Conservation (phyloP, 1,140 invertebrate genomes). For the Scaptomyza hsui region DNA sequence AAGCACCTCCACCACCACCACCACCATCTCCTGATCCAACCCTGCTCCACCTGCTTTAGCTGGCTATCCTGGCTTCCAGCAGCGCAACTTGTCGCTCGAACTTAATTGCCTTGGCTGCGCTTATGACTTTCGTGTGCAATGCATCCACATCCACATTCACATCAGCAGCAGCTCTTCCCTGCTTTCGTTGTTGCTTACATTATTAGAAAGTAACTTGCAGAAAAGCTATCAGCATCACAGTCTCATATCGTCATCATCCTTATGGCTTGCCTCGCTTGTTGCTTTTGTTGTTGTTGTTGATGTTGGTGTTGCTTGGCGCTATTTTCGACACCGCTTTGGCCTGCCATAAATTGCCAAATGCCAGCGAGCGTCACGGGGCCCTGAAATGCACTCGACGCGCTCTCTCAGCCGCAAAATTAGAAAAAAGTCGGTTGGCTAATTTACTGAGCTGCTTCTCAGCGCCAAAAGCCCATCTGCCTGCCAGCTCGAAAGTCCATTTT, state of each 20-base stretch:
- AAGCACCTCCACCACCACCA: not conserved
- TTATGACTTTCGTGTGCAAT: slow-evolving; percentile 82
- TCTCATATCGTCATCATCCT: slow-evolving; percentile 49
- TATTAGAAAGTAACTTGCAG: slow-evolving; percentile 79
- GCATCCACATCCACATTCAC: slow-evolving; percentile 58
- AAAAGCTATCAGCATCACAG: slow-evolving; percentile 68
- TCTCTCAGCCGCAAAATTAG: slow-evolving; percentile 57
- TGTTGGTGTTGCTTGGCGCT: slow-evolving; percentile 61
- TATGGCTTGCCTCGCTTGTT: slow-evolving; percentile 23
- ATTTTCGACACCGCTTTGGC: slow-evolving; percentile 75
- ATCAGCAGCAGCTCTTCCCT: slow-evolving; percentile 20
- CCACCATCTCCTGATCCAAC: slow-evolving; percentile 15
- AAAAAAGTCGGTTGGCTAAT: slow-evolving; percentile 63
- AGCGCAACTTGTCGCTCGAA: slow-evolving; percentile 80
- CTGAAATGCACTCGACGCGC: slow-evolving; percentile 63
- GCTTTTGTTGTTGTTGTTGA: no score
- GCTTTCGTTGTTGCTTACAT: slow-evolving; percentile 35
- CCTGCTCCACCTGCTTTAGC: slow-evolving; percentile 16
- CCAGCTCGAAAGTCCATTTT: slow-evolving; percentile 65
- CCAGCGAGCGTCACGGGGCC: slow-evolving; percentile 47
- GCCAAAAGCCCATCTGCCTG: no score
- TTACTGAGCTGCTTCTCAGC: slow-evolving; percentile 44
- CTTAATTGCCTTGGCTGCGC: slow-evolving; percentile 79
- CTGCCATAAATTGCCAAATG: slow-evolving; percentile 77
- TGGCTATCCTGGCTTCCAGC: slow-evolving; percentile 73